Conservation (phyloP, 2,113 vertebrate species). For the Rhabdomys dilectus region DNA sequence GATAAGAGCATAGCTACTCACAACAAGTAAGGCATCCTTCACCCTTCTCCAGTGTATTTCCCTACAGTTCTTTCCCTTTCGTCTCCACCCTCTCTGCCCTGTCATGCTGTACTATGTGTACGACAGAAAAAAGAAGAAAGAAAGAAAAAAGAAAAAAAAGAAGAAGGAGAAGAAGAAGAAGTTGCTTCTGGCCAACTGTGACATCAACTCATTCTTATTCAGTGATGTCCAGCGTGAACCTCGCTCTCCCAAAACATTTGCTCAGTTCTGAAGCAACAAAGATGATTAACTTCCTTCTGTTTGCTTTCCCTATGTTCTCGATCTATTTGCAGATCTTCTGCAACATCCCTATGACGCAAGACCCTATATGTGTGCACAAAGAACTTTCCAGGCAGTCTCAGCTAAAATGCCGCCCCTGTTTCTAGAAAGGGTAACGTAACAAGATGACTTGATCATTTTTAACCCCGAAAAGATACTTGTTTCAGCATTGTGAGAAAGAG, state of each 20-base stretch:
- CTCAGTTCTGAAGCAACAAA: slow-evolving; percentile 84
- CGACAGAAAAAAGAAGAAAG: slow-evolving; percentile 78
- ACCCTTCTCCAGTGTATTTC: slow-evolving; percentile 67
- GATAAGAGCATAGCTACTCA: slow-evolving; percentile 71
- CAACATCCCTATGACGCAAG: slow-evolving; percentile 51
- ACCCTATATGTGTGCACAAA: not conserved
- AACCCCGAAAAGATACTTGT: not conserved
- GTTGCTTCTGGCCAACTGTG: slow-evolving; percentile 87
- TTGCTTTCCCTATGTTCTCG: slow-evolving; percentile 76
- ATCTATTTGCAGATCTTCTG: slow-evolving; percentile 65
- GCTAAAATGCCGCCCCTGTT: not conserved
- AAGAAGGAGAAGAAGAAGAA: slow-evolving; percentile 64
- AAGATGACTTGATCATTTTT: not conserved
- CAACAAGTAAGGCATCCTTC: slow-evolving; percentile 67
- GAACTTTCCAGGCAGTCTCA: slow-evolving; percentile 3
- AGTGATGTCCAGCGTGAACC: slow-evolving; percentile 86
- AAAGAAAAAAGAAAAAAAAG: slow-evolving; percentile 64
- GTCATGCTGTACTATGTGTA: slow-evolving; percentile 84
- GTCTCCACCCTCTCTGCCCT: slow-evolving; percentile 37
- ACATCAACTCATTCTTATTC: slow-evolving; percentile 92
- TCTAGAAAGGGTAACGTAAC: slow-evolving; percentile 43
- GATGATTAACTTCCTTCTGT: slow-evolving; percentile 81
- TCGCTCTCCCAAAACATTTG: slow-evolving; percentile 86
- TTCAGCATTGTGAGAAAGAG: not conserved
- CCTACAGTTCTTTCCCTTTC: slow-evolving; percentile 73